Conservation (phyloP, 2,113 vertebrate genomes). For the Alectura lathami region DNA sequence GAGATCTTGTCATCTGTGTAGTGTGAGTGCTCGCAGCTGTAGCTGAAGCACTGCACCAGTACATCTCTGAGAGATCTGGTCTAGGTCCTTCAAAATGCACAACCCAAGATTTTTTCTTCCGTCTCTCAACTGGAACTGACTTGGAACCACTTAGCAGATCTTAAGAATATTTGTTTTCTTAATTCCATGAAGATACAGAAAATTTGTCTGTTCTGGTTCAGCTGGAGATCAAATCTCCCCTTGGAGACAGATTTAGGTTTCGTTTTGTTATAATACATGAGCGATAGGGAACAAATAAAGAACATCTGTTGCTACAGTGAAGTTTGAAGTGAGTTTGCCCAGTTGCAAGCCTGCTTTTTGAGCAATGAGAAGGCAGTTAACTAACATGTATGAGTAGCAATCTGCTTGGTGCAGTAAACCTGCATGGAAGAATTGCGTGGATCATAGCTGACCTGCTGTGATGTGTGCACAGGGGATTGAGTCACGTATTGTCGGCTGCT, state of each 20-base stretch:
- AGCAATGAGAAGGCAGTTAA: background rate
- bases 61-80: background rate
- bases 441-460: background rate
- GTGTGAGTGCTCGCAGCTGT: background rate
- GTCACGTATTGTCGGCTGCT: background rate
- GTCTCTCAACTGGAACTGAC: background rate
- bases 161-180: conserved; percentile 25
- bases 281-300: background rate
- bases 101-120: background rate
- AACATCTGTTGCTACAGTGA: background rate
- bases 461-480: background rate
- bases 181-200: background rate
- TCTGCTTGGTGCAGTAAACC: background rate
- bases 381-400: background rate
- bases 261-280: background rate
- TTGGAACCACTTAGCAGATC: background rate
- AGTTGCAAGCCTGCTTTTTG: background rate
- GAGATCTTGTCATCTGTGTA: background rate
- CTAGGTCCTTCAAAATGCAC: background rate
- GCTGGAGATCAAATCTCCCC: conserved; percentile 8
- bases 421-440: background rate
- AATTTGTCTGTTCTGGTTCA: background rate
- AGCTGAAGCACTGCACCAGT: background rate
- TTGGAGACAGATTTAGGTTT: background rate
- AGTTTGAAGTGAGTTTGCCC: background rate